Evolutionary conservation across 2,888 invertebrate species (phyloP), one percentile per base, ranked within the genome.

Genomic region (Thecophora atra): DNA sequence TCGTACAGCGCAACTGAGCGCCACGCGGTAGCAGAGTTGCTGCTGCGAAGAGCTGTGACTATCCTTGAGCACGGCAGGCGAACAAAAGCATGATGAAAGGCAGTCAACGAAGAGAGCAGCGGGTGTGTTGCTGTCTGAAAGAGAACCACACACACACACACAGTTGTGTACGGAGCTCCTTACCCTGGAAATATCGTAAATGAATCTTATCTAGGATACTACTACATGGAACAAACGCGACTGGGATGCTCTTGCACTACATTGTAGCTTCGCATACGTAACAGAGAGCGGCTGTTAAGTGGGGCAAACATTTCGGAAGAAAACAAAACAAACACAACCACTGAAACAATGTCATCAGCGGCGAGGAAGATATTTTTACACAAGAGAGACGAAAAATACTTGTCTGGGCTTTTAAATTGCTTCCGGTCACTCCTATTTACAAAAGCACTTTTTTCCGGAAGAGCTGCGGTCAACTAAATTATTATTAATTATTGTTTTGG

Each of bases 121-220:
- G 42, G 11, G 21, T n/a, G 42, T 30, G 65, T n/a, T 26, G 6
- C 6, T 21, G 15, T 26, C 37, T 63, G 37, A 60, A 60, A 60
- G 60, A 60, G 60, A 19, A 37, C 4, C 6, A 37, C 7, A 11
- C 6, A 37, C 6, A 37, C 7, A 11, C 6, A 37, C 37, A 0
- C 37, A 37, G 7, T 37, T 37, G 37, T 37, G 37, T 37, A n/a
- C n/a, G 28, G 19, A 26, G 67, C 15, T 56, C 19, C 30, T 63
- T 21, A 37, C 54, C 67, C 67, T 54, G 67, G 67, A 54, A 67
- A 56, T 56, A 54, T 52, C 37, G 67, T 56, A 67, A 67, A 54
- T 37, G 37, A 30, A 37, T 67, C 67, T 54, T 67, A 67, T 54
- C 67, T 56, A 67, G 67, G 67, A 67, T 67, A 67, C 54, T 67